A percentile compares a stretch with the other conserved stretches of the same genome.
Evolutionary conservation across 2,888 invertebrate genomes (phyloP).

Genomic region (Drosophila cracens): DNA sequence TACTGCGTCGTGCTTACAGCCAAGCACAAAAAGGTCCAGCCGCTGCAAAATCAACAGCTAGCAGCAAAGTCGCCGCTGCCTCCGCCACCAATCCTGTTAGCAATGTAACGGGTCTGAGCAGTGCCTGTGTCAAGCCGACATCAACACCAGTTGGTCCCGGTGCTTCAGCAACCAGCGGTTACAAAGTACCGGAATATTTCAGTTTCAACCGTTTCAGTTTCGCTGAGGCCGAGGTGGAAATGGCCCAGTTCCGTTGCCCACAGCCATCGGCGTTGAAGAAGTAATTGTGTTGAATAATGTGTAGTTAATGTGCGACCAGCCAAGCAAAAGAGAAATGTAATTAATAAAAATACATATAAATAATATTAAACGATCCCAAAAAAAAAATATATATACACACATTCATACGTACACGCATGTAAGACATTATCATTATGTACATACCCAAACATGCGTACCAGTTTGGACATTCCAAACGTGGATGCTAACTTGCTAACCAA

Average conservation of each 20-base stretch:
- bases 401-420: background rate
- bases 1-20: constrained; percentile 62
- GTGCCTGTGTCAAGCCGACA: constrained; percentile 86
- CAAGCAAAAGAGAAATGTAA: constrained; percentile 45
- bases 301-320: constrained; percentile 11
- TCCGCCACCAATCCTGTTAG: constrained; percentile 42
- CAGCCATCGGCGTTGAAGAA: constrained; percentile 88
- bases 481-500: constrained; percentile 47
- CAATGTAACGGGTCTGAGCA: constrained; percentile 89
- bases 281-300: constrained; percentile 47
- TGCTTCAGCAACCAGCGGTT: constrained; percentile 86
- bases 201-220: constrained; percentile 91
- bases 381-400: background rate
- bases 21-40: constrained; percentile 49
- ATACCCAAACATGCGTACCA: background rate
- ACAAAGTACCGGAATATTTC: constrained; percentile 96
- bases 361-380: constrained; percentile 31
- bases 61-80: constrained; percentile 37
- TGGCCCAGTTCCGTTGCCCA: constrained; percentile 91
- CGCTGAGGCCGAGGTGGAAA: constrained; percentile 94
- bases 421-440: background rate
- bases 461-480: background rate
- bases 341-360: constrained; percentile 21
- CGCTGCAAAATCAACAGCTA: constrained; percentile 11
- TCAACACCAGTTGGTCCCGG: constrained; percentile 83